Conservation (phyloP, 2,888 invertebrate species). For the Lasius fuliginosus region DNA sequence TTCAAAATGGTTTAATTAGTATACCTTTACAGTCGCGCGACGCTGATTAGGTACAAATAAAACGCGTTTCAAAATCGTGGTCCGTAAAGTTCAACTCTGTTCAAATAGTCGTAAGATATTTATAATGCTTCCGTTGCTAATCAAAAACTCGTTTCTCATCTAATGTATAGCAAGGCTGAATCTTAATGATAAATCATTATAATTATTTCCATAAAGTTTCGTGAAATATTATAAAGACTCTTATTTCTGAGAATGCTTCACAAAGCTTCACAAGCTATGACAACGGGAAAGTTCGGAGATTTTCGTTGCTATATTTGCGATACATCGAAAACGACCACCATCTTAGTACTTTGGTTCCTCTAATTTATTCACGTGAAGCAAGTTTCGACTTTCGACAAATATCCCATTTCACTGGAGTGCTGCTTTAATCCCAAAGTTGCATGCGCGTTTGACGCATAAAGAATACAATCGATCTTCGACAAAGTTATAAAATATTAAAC, state of each 20-base stretch:
- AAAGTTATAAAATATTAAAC: slow-evolving; percentile 9
- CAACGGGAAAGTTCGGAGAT: not conserved
- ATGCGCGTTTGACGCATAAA: not conserved
- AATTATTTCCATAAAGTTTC: slow-evolving; percentile 13
- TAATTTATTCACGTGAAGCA: slow-evolving; percentile 20
- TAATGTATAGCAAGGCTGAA: not conserved
- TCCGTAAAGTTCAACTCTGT: slow-evolving; percentile 23
- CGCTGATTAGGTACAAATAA: slow-evolving; percentile 56
- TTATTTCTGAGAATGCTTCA: not conserved
- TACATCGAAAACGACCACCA: not conserved
- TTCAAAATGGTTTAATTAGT: slow-evolving; percentile 69
- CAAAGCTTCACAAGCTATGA: not conserved
- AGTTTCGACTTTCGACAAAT: slow-evolving; percentile 22
- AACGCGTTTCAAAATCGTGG: slow-evolving; percentile 21
- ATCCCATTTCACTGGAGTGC: slow-evolving; percentile 4
- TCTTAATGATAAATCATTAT: slow-evolving; percentile 15
- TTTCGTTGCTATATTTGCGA: not conserved
- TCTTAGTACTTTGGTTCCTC: not conserved
- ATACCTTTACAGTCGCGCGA: slow-evolving; percentile 58
- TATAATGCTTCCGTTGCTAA: not conserved
- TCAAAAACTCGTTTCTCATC: slow-evolving; percentile 7
- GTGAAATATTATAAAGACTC: slow-evolving; percentile 7
- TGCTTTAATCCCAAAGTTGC: slow-evolving; percentile 23
- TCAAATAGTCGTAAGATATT: not conserved
- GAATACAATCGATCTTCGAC: slow-evolving; percentile 39